phyloP scores from a whole-genome alignment of 2,888 invertebrate genomes.

The Zele albiditarsus region DNA sequence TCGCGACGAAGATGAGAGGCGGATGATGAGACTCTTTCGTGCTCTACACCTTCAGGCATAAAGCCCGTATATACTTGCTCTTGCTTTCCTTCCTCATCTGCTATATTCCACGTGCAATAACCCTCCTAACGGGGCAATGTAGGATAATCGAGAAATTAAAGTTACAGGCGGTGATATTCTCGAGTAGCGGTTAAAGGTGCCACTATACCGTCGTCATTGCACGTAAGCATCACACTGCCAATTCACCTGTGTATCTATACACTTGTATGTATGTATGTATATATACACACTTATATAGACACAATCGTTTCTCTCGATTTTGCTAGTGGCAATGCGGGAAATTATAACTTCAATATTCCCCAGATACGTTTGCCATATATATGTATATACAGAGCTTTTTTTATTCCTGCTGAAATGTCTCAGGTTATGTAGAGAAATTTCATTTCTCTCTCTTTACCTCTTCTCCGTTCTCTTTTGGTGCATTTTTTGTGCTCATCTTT shows the following conservation, averaged over 20 bases:
- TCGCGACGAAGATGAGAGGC: conserved; percentile 6
- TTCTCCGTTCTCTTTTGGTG: neutral
- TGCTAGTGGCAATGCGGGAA: conserved; percentile 49
- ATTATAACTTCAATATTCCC: conserved; percentile 53
- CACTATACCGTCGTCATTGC: conserved; percentile 21
- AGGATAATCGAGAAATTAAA: conserved; percentile 71
- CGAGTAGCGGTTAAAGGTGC: conserved; percentile 47
- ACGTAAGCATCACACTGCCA: conserved; percentile 4
- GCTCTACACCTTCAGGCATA: conserved; percentile 15
- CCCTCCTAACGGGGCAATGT: conserved; percentile 65
- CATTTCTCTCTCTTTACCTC: neutral
- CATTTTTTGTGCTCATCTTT: neutral
- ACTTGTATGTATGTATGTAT: neutral
- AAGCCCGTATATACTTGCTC: neutral
- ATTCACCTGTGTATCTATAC: conserved; percentile 13
- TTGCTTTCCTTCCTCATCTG: neutral
- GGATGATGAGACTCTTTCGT: conserved; percentile 37
- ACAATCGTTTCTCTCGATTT: conserved; percentile 48
- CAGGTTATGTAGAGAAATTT: neutral
- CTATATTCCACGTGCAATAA: conserved; percentile 29
- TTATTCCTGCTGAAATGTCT: neutral
- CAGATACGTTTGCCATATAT: neutral
- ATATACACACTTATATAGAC: conserved; percentile 23
- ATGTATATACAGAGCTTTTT: conserved; percentile 3
- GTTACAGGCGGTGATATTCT: conserved; percentile 66